These are phyloP conservation scores for Arvicanthis niloticus DNA, from an alignment of 2,113 vertebrate species.

Conservation along the genomic window DNA sequence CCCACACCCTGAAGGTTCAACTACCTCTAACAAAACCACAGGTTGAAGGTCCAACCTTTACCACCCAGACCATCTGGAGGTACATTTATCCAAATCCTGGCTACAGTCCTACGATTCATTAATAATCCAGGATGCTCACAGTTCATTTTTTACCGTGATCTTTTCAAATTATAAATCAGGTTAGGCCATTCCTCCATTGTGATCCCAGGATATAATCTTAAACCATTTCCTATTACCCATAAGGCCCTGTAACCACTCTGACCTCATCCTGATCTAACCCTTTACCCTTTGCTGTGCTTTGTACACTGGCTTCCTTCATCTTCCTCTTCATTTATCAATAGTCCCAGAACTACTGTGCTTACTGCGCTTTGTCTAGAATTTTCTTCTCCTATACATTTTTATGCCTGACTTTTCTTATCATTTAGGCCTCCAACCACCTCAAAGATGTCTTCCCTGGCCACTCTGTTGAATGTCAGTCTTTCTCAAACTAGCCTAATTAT, in stretches of 20 bases:
- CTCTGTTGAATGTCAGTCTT: not conserved
- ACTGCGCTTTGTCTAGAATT: not conserved
- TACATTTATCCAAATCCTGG: not conserved
- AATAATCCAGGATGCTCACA: not conserved
- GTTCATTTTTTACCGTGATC: not conserved
- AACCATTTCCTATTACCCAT: not conserved
- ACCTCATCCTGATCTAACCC: not conserved
- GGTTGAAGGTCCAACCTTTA: not conserved
- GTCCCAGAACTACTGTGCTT: not conserved
- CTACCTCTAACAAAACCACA: not conserved
- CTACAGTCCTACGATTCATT: not conserved
- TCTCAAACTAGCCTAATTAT: not conserved
- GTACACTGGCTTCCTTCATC: not conserved
- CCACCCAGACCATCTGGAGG: not conserved
- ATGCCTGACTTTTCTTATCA: not conserved
- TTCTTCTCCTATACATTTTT: not conserved
- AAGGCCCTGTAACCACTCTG: not conserved
- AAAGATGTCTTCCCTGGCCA: not conserved
- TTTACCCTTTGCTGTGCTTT: not conserved
- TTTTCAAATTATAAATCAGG: conserved; percentile 26
- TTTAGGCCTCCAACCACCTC: not conserved
- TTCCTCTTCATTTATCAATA: not conserved
- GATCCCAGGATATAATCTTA: not conserved
- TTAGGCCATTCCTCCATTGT: not conserved
- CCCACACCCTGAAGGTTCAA: not conserved